These are phyloP conservation scores for Troides oblongomaculatus DNA, from an alignment of 2,888 invertebrate genomes.

Conservation along the genomic window DNA sequence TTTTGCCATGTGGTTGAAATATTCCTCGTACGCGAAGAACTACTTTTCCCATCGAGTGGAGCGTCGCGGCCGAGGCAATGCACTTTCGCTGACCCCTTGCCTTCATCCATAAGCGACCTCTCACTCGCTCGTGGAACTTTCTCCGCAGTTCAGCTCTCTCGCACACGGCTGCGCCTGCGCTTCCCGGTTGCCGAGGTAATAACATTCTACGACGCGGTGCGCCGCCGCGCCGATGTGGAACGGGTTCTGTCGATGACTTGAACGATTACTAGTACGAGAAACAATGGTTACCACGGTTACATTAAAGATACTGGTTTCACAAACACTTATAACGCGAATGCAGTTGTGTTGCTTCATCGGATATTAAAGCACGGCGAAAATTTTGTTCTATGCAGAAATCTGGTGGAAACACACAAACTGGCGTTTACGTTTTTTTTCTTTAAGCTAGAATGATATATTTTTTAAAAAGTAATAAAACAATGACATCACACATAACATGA, in stretches of 20 bases:
- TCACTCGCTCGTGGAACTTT: slow-evolving; percentile 61
- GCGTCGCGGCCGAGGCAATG: slow-evolving; percentile 75
- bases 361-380: slow-evolving; percentile 16
- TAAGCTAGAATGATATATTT: too few species aligned
- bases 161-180: slow-evolving; percentile 69
- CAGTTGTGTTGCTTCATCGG: slow-evolving; percentile 31
- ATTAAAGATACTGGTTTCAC: slow-evolving; percentile 49
- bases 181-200: slow-evolving; percentile 64
- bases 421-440: too few species aligned
- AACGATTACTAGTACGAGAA: slow-evolving; percentile 72
- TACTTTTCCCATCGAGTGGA: slow-evolving; percentile 74
- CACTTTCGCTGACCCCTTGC: slow-evolving; percentile 79
- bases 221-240: slow-evolving; percentile 70
- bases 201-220: slow-evolving; percentile 78
- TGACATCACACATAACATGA: too few species aligned
- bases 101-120: slow-evolving; percentile 68
- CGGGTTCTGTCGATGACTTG: slow-evolving; percentile 77
- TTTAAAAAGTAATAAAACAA: too few species aligned
- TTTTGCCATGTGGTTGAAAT: slow-evolving; percentile 58
- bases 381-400: background rate
- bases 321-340: slow-evolving; percentile 25
- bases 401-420: too few species aligned
- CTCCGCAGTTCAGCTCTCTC: slow-evolving; percentile 57
- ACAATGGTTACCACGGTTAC: slow-evolving; percentile 65
- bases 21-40: slow-evolving; percentile 58